These are phyloP conservation scores for Lamprotornis superbus DNA, from an alignment of 2,113 vertebrate species.

Conservation along the genomic window DNA sequence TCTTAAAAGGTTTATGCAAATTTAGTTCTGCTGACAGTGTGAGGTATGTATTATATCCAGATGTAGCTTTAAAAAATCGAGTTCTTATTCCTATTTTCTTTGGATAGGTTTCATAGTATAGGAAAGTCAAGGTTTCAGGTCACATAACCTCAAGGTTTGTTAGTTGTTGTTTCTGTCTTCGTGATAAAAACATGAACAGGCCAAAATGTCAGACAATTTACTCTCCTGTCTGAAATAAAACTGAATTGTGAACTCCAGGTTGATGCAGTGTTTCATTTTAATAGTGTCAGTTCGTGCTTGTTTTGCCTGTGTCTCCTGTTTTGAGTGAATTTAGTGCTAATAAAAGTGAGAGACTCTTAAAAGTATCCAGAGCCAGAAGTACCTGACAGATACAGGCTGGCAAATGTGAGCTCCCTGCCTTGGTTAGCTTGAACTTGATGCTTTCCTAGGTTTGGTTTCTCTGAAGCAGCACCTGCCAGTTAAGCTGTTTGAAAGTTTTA, in stretches of 20 bases:
- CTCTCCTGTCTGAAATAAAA: constrained; percentile 44
- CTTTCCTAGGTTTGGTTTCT: not conserved
- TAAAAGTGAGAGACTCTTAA: constrained; percentile 44
- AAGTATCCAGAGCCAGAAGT: not conserved
- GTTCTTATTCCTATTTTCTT: not conserved
- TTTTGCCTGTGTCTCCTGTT: not conserved
- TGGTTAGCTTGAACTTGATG: not conserved
- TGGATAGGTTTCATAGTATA: not conserved
- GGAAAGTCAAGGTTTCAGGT: not conserved
- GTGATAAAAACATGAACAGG: constrained; percentile 13
- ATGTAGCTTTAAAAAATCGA: not conserved
- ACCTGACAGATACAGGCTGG: not conserved
- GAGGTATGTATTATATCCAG: not conserved
- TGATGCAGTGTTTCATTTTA: constrained; percentile 54
- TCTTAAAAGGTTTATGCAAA: not conserved
- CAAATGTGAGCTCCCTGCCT: not conserved
- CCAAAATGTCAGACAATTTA: constrained; percentile 45
- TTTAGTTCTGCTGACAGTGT: not conserved
- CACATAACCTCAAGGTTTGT: not conserved
- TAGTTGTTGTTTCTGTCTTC: not conserved
- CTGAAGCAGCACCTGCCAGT: not conserved
- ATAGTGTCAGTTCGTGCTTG: constrained; percentile 14
- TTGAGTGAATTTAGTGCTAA: constrained; percentile 51
- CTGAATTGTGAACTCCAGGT: constrained; percentile 31
- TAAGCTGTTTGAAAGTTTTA: not conserved